Evolutionary conservation across 2,888 invertebrate species (phyloP).

Genomic region (Neria commutata): DNA sequence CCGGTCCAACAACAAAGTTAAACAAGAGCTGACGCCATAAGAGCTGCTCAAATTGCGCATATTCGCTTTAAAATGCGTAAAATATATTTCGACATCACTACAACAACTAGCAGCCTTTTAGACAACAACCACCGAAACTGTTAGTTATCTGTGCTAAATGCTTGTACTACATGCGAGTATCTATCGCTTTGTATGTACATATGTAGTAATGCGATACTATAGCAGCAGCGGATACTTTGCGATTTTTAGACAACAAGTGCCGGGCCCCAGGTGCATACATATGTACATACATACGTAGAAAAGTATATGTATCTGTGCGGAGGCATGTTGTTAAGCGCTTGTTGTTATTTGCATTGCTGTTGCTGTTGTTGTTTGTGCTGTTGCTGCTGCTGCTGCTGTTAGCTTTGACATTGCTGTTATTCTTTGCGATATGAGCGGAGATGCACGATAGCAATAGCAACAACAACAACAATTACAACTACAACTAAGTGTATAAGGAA

Average conservation of each 20-base stretch:
- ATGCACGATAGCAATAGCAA: not conserved
- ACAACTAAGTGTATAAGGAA: not conserved
- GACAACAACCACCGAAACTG: not conserved
- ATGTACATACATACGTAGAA: slow-evolving; percentile 7
- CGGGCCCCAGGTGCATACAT: slow-evolving; percentile 5
- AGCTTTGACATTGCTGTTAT: slow-evolving; percentile 29
- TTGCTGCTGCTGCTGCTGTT: slow-evolving; percentile 31
- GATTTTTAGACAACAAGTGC: no score
- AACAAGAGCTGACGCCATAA: no score
- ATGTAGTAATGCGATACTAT: no score
- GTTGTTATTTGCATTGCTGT: slow-evolving; percentile 34
- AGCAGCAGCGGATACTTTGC: no score
- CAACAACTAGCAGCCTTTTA: not conserved
- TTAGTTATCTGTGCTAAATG: no score
- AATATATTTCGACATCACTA: no score
- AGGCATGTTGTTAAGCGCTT: no score
- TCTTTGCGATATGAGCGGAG: slow-evolving; percentile 3
- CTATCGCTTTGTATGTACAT: no score
- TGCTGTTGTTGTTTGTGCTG: slow-evolving; percentile 29
- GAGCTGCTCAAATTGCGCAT: no score
- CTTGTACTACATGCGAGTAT: no score
- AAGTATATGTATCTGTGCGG: slow-evolving; percentile 5
- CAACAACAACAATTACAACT: not conserved
- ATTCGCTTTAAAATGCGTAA: no score
- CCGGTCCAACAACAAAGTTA: no score